Evolutionary conservation across 1,140 invertebrate genomes (phyloP).

Genomic region (Cyphomyrmex costatus): DNA sequence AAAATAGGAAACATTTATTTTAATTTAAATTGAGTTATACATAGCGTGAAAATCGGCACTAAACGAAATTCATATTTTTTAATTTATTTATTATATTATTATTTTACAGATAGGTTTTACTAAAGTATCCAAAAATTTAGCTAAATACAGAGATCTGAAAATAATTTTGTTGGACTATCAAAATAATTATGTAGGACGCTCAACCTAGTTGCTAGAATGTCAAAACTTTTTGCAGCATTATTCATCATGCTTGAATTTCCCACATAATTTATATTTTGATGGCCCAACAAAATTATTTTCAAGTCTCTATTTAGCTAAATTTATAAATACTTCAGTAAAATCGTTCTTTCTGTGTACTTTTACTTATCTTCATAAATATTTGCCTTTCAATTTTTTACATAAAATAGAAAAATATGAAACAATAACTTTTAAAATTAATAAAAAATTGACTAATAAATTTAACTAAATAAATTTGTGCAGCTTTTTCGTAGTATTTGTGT

Average conservation of each 20-base stretch:
- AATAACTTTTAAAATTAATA: neutral
- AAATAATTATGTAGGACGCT: too few relatives aligned
- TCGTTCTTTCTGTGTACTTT: neutral
- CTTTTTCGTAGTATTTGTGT: neutral
- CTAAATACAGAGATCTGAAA: too few relatives aligned
- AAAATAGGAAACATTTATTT: neutral
- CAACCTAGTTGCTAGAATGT: too few relatives aligned
- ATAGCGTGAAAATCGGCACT: neutral
- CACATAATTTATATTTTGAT: too few relatives aligned
- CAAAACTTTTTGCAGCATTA: too few relatives aligned
- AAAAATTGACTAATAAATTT: neutral
- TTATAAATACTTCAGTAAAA: too few relatives aligned
- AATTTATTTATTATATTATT: neutral
- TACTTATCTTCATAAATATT: neutral
- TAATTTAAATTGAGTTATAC: neutral
- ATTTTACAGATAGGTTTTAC: neutral
- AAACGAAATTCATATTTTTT: neutral
- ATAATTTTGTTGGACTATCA: too few relatives aligned
- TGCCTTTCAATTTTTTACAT: neutral
- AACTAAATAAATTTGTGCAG: neutral
- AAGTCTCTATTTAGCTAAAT: too few relatives aligned
- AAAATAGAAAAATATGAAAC: neutral
- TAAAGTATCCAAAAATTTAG: too few relatives aligned
- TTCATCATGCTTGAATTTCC: too few relatives aligned
- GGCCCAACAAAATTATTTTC: too few relatives aligned